These are phyloP conservation scores for Mormyrops boulengeri DNA, from an alignment of 2,797 vertebrate species.

Conservation along the genomic window DNA sequence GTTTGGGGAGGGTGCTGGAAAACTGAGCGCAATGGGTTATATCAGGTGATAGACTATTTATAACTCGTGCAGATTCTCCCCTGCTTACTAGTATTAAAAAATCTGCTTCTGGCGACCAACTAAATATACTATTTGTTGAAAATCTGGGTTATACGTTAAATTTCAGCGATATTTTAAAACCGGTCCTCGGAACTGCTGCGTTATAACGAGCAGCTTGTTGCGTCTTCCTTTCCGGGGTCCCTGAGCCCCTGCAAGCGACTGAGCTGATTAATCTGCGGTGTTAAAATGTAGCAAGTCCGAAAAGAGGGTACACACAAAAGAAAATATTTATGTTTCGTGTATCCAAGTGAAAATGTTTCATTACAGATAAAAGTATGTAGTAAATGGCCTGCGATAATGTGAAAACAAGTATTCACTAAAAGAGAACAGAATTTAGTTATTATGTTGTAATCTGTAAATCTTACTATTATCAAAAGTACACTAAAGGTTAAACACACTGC, in stretches of 20 bases:
- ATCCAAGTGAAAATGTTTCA: background rate
- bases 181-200: background rate
- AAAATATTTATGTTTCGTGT: background rate
- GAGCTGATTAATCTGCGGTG: background rate
- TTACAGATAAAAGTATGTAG: background rate
- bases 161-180: background rate
- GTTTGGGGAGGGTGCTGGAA: background rate
- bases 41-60: slow-evolving; percentile 1
- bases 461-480: background rate
- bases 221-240: background rate
- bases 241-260: background rate
- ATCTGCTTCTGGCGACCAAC: background rate
- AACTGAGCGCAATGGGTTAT: background rate
- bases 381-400: background rate
- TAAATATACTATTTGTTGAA: background rate
- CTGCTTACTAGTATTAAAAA: background rate
- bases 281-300: background rate
- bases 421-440: background rate
- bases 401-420: background rate
- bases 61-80: background rate
- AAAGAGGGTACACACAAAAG: background rate
- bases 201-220: background rate
- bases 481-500: background rate
- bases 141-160: background rate
- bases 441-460: background rate